Evolutionary conservation across 2,888 invertebrate species (phyloP), one percentile per base, ranked within the genome.

Genomic region (Dyspetes luteomarginatus): DNA sequence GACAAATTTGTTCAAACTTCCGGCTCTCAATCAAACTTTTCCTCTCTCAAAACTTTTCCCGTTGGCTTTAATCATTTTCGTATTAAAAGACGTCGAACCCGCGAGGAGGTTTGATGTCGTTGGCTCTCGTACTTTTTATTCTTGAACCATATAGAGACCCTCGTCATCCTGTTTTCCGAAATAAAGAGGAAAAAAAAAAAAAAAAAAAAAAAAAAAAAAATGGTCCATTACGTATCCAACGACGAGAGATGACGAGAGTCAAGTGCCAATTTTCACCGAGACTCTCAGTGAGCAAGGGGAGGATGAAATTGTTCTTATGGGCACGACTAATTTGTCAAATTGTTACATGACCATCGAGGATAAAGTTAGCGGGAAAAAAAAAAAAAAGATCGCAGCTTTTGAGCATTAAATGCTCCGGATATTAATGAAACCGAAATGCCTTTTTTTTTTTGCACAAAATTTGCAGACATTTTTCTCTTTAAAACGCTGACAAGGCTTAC

Each of bases 1-100:
- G 80, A 77, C 80, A 81, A 62, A 82, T 75, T 72, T 78, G 60
- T 60, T 67, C 48, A 65, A 83, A 86, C 85, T 88, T 87, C 73
- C 76, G 79, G 83, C 83, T 85, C 86, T 88, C 85, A 87, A 88
- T 88, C 87, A 88, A 88, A 88, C 87, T 88, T 88, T 88, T 83
- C 82, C 82, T 76, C 80, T 83, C 78, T 67, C 56, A 26, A 75
- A 84, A 87, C 82, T 87, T 87, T 83, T 85, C 81, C 83, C 80
- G 36, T 62, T 68, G 30, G 84, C 85, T 87, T 86, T 87, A 87
- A 88, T 88, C 87, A 88, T 87, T 85, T 82, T 82, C 75, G 81
- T 86, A 88, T 86, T 87, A 87, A 82, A 86, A 85, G 73, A 84
- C 83, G 79, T 84, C 85, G 72, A 85, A 83, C 82, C 82, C 82